Evolutionary conservation across 1,140 invertebrate genomes (phyloP), one percentile per base, ranked within the genome.

Genomic region (Eurosta solidaginis): DNA sequence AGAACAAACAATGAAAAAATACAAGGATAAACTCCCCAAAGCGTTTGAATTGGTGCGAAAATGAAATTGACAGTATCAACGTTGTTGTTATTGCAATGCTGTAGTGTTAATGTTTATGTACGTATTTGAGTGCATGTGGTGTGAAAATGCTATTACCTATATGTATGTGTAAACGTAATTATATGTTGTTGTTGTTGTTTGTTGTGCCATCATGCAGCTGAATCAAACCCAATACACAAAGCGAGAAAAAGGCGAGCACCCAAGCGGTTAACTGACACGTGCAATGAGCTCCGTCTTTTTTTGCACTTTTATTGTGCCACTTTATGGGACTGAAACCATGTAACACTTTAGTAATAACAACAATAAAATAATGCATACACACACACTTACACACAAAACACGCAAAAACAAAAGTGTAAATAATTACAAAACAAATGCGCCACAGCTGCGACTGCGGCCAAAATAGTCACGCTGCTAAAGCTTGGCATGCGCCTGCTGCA

Each of bases 21-120:
- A 20, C 7, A 6, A 9, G 33, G n/a, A 33, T 17, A 40, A 42
- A 68, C 59, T 68, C 59, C 59, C n/a, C 59, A 68, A 40, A 17
- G 59, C 59, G 59, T 40, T n/a, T 9, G 22, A 42, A 29, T 20
- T 20, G 59, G 59, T 68, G 33, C 27, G 6, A 68, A 68, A 68
- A 68, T 68, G 59, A 68, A 68, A 68, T 68, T 68, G 59, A 68
- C 33, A 68, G 59, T 68, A 17, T n/a, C n/a, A n/a, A n/a, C n/a
- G n/a, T n/a, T n/a, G n/a, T 2, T 68, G 33, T 29, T 36, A 33
- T 29, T 12, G 22, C 22, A 10, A 29, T 17, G 45, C 45, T n/a
- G 45, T 49, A 3, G 6, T 49, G 47, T n/a, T 49, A n/a, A 9
- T 52, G 49, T 22, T 25, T 25, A 22, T 20, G 49, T 5, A 54